Conservation (phyloP, 2,888 invertebrate species). For the Linnaemya tessellans region DNA sequence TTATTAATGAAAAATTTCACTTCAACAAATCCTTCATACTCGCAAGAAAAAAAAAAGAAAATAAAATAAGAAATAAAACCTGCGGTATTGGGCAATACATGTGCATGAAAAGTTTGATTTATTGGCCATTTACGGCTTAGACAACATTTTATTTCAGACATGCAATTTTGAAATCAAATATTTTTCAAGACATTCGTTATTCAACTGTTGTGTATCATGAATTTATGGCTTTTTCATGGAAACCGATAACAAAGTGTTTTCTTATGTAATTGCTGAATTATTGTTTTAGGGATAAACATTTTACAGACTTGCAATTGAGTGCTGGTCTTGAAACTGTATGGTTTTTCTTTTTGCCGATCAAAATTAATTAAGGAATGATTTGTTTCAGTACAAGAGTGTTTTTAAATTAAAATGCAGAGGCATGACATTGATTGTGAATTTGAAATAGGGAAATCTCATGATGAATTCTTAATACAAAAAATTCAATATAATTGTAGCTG, state of each 20-base stretch:
- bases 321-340: neutral
- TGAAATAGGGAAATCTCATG: no score
- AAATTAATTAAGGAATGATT: no score
- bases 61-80: slow-evolving; percentile 8
- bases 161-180: slow-evolving; percentile 45
- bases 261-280: neutral
- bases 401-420: no score
- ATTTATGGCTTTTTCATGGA: slow-evolving; percentile 21
- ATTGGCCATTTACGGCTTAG: slow-evolving; percentile 41
- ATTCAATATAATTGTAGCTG: no score
- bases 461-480: no score
- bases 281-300: neutral
- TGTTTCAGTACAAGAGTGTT: no score
- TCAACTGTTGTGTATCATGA: neutral
- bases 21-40: slow-evolving; percentile 51
- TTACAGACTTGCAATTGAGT: neutral
- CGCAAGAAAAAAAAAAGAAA: neutral
- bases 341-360: no score
- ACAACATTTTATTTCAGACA: slow-evolving; percentile 40
- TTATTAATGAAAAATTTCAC: slow-evolving; percentile 42
- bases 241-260: neutral
- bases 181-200: slow-evolving; percentile 12
- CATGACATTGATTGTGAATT: no score
- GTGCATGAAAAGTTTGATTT: slow-evolving; percentile 50
- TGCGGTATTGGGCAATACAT: slow-evolving; percentile 36